These are phyloP conservation scores for Oplegnathus fasciatus DNA, from an alignment of 2,113 vertebrate species.

Conservation along the genomic window DNA sequence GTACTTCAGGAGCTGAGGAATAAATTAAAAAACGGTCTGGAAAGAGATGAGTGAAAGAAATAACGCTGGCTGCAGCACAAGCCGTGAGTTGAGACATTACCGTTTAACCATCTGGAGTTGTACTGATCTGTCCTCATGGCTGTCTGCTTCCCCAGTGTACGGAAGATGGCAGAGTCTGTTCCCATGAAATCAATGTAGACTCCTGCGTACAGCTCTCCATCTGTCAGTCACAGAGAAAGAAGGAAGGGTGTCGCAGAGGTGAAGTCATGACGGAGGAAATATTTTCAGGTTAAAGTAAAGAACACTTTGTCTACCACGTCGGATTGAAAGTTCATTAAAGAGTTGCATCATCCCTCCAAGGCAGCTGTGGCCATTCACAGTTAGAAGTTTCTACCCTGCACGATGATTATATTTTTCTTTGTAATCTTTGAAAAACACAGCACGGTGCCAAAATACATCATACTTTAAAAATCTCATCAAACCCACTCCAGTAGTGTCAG, in stretches of 20 bases:
- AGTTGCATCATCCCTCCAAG: constrained; percentile 20
- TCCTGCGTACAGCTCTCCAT: constrained; percentile 96
- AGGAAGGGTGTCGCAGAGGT: constrained; percentile 31
- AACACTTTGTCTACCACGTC: neutral
- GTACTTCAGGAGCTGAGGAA: constrained; percentile 16
- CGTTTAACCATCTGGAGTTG: constrained; percentile 98
- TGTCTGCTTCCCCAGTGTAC: constrained; percentile 96
- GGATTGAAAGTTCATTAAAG: constrained; percentile 36
- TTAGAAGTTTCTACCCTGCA: neutral
- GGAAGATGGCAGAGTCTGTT: constrained; percentile 97
- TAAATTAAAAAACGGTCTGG: constrained; percentile 46
- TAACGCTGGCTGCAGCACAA: constrained; percentile 50
- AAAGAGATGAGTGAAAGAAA: constrained; percentile 37
- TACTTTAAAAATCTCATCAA: constrained; percentile 3
- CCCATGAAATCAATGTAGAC: constrained; percentile 99
- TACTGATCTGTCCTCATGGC: constrained; percentile 99
- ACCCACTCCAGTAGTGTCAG: neutral
- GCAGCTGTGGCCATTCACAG: constrained; percentile 21
- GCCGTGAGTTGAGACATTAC: constrained; percentile 78
- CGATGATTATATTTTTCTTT: constrained; percentile 15
- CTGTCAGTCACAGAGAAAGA: constrained; percentile 82
- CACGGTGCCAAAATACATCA: constrained; percentile 21
- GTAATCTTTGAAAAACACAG: neutral
- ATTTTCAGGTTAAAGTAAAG: constrained; percentile 24
- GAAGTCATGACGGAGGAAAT: constrained; percentile 43